Evolutionary conservation across 2,888 invertebrate species (phyloP), one percentile per base, ranked within the genome.

Genomic region (Cerastoderma edule): DNA sequence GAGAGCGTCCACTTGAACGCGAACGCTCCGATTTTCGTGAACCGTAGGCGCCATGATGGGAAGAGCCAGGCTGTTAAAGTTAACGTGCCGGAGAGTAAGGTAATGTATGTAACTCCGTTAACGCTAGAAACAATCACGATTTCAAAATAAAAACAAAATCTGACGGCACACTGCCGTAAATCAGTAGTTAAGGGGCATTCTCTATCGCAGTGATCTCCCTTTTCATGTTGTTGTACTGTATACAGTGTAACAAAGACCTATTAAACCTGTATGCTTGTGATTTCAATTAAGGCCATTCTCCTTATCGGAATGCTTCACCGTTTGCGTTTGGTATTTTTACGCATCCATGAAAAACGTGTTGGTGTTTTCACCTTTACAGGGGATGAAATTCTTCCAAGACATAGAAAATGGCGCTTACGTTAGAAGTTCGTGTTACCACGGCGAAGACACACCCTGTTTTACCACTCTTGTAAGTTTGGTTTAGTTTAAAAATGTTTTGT

Each of bases 1-100:
- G 76, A 76, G 39, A 78, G 74, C 54, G 56, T 22, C 24, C 68
- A 74, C 22, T 32, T 78, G 22, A 73, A 78, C 28, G 67, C 73
- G 5, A 73, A 78, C 39, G 78, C 78, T 4, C 78, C 78, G 8
- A 67, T 78, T 0, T 74, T 27, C 24, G 44, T 50, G 16, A 63
- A 57, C 35, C 28, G 28, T 56, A n/a, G 33, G 10, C 44, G 33
- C n/a, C 6, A n/a, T 5, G 22, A 39, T 22, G 68, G 50, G 13
- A 48, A 48, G 22, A 68, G 33, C n/a, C 16, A 33, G 5, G 46
- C 48, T 16, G 32, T 60, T 1, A 28, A n/a, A 30, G 60, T 68
- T 22, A 28, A 46, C 30, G 48, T 60, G 22, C 57, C 68, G 0
- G 28, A 27, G 28, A 67, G 28, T 30, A 33, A 54, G 56, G 67